phyloP scores from a whole-genome alignment of 2,888 invertebrate genomes.

The Caenorhabditis sp. region DNA sequence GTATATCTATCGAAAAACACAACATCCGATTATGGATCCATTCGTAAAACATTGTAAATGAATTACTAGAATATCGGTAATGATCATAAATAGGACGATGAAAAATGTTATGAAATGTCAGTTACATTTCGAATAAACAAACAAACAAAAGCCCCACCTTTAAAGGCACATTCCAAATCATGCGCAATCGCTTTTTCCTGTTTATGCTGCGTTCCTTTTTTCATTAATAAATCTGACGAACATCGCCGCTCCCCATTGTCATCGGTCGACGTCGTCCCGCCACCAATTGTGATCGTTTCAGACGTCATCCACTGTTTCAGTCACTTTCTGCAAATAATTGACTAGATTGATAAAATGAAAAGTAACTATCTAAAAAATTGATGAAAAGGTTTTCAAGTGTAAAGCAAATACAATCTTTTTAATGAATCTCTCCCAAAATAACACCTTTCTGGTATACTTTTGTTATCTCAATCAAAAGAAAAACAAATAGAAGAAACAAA shows the following conservation, averaged over 20 bases:
- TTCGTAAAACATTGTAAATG: too few relatives aligned
- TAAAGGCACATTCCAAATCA: constrained; percentile 46
- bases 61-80: too few relatives aligned
- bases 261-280: too few relatives aligned
- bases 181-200: constrained; percentile 45
- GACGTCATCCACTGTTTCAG: neutral
- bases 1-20: too few relatives aligned
- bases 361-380: too few relatives aligned
- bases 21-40: neutral
- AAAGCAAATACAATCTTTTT: too few relatives aligned
- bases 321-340: neutral
- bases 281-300: neutral
- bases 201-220: constrained; percentile 41
- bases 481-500: neutral
- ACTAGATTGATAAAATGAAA: too few relatives aligned
- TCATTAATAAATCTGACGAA: constrained; percentile 10
- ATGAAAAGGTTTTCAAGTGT: too few relatives aligned
- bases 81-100: too few relatives aligned
- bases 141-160: constrained; percentile 25
- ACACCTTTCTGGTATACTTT: neutral
- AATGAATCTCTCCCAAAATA: neutral
- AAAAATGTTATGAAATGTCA: neutral
- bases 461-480: neutral
- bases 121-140: neutral
- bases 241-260: constrained; percentile 2